Evolutionary conservation across 2,888 invertebrate species (phyloP).

Genomic region (Cecidostiba fungosa): DNA sequence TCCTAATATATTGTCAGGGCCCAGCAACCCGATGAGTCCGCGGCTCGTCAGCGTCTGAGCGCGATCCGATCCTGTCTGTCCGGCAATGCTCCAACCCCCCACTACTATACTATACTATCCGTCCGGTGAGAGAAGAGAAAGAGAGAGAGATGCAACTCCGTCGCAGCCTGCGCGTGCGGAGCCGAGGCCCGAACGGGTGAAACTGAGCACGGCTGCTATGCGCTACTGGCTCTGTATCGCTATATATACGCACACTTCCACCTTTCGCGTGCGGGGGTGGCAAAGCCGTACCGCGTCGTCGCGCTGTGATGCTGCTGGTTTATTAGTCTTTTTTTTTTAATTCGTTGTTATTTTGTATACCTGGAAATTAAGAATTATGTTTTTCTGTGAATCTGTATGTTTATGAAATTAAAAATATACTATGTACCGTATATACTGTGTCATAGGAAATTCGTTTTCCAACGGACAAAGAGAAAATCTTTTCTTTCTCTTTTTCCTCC

Average conservation of each 20-base stretch:
- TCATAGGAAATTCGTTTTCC: too few relatives aligned
- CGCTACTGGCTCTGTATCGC: not conserved
- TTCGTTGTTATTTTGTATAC: too few relatives aligned
- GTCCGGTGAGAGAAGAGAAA: not conserved
- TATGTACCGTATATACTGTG: too few relatives aligned
- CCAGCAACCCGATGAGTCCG: not conserved
- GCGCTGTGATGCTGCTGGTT: not conserved
- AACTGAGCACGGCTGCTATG: slow-evolving; percentile 19
- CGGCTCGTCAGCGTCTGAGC: slow-evolving; percentile 13
- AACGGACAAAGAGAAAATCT: too few relatives aligned
- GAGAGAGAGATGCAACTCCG: slow-evolving; percentile 8
- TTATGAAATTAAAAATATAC: too few relatives aligned
- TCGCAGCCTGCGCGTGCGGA: slow-evolving; percentile 27
- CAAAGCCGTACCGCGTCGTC: not conserved
- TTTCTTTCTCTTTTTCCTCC: too few relatives aligned
- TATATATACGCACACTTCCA: not conserved
- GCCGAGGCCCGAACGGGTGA: slow-evolving; percentile 43
- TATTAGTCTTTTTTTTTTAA: too few relatives aligned
- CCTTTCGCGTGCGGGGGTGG: slow-evolving; percentile 2
- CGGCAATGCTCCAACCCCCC: slow-evolving; percentile 5
- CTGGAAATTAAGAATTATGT: too few relatives aligned
- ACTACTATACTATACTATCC: not conserved
- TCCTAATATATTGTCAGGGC: not conserved
- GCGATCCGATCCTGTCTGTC: not conserved
- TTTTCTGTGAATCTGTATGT: too few relatives aligned